Conservation (phyloP, 2,888 invertebrate genomes). For the Cataglyphis cursor region DNA sequence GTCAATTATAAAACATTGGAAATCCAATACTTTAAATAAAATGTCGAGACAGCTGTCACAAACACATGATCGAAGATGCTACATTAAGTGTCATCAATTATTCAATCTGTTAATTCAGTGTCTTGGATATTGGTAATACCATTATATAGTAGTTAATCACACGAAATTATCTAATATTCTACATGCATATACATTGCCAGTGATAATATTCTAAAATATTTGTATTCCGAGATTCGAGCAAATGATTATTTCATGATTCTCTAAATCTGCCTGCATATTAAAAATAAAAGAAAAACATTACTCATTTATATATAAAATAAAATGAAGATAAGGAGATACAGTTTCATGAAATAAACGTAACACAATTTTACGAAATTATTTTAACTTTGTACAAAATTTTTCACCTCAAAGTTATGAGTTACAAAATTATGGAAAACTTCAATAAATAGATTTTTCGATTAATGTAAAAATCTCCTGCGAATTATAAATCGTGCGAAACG, state of each 20-base stretch:
- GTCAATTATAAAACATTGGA: slow-evolving; percentile 13
- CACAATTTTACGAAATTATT: not conserved
- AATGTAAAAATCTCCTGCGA: not conserved
- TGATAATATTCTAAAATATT: slow-evolving; percentile 16
- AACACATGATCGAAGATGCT: slow-evolving; percentile 10
- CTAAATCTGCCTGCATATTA: slow-evolving; percentile 9
- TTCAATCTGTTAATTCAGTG: slow-evolving; percentile 15
- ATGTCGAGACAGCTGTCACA: slow-evolving; percentile 11
- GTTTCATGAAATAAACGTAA: not conserved
- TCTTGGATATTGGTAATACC: slow-evolving; percentile 5
- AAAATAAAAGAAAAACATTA: slow-evolving; percentile 20
- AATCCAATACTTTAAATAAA: slow-evolving; percentile 36
- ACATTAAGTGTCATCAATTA: slow-evolving; percentile 29
- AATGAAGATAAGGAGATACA: not conserved
- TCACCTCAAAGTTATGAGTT: not conserved
- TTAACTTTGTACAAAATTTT: not conserved
- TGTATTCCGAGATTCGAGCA: not conserved
- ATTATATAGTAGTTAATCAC: slow-evolving; percentile 13
- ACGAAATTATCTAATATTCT: not conserved
- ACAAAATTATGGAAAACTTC: not conserved
- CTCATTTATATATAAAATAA: not conserved
- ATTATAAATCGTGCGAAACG: not conserved
- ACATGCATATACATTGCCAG: slow-evolving; percentile 7
- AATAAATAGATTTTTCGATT: not conserved
- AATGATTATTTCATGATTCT: slow-evolving; percentile 12